phyloP scores from a whole-genome alignment of 2,113 vertebrate species.

The Spermophilus dauricus region DNA sequence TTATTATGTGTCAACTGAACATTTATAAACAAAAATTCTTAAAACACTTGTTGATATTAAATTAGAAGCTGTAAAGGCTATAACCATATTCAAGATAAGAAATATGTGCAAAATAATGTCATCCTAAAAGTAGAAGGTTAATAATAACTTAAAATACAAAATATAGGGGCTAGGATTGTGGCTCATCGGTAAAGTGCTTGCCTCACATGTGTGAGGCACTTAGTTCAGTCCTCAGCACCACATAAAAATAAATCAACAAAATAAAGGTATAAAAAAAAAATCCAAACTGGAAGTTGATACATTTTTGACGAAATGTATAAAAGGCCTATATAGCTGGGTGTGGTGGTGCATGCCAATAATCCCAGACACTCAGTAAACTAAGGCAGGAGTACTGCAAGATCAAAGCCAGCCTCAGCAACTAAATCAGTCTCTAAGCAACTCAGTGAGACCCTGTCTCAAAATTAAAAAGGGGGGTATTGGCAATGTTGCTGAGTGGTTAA shows the following conservation, averaged over 20 bases:
- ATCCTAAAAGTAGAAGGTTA: neutral
- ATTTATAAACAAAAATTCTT: neutral
- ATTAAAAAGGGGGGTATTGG: too few relatives aligned
- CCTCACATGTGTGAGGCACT: too few relatives aligned
- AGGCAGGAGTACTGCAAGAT: too few relatives aligned
- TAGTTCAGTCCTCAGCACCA: too few relatives aligned
- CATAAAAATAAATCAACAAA: too few relatives aligned
- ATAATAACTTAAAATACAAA: slow-evolving; percentile 20
- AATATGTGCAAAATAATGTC: neutral
- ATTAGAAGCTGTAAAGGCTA: neutral
- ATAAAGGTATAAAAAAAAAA: neutral
- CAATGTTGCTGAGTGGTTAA: too few relatives aligned
- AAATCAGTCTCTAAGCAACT: too few relatives aligned
- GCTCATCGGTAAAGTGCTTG: too few relatives aligned
- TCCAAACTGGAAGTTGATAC: slow-evolving; percentile 41
- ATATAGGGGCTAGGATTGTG: neutral
- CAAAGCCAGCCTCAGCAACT: too few relatives aligned
- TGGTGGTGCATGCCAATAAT: too few relatives aligned
- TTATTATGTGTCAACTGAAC: neutral
- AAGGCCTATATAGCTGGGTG: neutral
- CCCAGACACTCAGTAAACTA: too few relatives aligned
- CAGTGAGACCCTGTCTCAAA: too few relatives aligned
- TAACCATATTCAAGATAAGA: neutral
- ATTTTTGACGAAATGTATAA: slow-evolving; percentile 28
- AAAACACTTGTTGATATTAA: slow-evolving; percentile 16